Evolutionary conservation across 2,888 invertebrate genomes (phyloP).

Genomic region (Leptarthrus brevirostris): DNA sequence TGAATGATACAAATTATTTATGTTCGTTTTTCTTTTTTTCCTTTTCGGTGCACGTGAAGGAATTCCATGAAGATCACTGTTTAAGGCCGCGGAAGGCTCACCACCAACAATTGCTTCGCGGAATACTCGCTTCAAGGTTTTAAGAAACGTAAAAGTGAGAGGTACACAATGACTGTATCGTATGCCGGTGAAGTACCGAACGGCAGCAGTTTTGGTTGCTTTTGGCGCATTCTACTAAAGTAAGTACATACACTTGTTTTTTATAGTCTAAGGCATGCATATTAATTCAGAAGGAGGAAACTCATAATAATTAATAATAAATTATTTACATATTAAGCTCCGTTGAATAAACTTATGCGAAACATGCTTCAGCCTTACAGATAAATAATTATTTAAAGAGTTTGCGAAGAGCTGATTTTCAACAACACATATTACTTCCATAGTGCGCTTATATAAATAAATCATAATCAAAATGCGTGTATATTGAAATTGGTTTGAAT

Average conservation of each 20-base stretch:
- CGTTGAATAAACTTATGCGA: too few relatives aligned
- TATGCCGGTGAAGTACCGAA: conserved; percentile 92
- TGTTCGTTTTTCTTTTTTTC: not conserved
- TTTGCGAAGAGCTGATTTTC: too few relatives aligned
- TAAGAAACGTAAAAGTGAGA: not conserved
- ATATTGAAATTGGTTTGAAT: too few relatives aligned
- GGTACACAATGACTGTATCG: conserved; percentile 78
- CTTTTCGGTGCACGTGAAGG: conserved; percentile 14
- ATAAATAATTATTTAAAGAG: too few relatives aligned
- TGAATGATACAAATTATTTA: conserved; percentile 40
- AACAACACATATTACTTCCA: too few relatives aligned
- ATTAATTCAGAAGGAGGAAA: too few relatives aligned
- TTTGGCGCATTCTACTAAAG: conserved; percentile 91
- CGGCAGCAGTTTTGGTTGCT: conserved; percentile 92
- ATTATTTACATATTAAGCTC: too few relatives aligned
- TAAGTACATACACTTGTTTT: conserved; percentile 70
- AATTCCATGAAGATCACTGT: conserved; percentile 18
- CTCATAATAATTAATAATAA: too few relatives aligned
- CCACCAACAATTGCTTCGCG: conserved; percentile 11
- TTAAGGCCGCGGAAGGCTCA: conserved; percentile 16
- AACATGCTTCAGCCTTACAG: too few relatives aligned
- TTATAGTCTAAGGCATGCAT: too few relatives aligned
- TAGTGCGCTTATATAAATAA: too few relatives aligned
- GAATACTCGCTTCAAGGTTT: not conserved
- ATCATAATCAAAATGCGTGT: too few relatives aligned